Evolutionary conservation across 92 coral and sea anemone genomes (phyloP).

Genomic region (Nematostella vectensis): DNA sequence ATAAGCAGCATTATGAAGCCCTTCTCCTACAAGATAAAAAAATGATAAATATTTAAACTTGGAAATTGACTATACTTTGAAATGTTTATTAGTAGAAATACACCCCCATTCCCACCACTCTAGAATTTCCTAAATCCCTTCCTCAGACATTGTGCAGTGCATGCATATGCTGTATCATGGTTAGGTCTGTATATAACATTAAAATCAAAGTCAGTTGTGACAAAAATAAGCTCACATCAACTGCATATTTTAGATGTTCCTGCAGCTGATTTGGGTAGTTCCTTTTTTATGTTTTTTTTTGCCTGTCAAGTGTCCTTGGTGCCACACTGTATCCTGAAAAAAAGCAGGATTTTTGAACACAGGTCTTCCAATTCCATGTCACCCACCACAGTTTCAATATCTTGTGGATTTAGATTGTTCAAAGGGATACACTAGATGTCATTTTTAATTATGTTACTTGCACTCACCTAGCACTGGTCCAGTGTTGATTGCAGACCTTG

Average conservation of each 20-base stretch:
- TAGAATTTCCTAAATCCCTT: too few species aligned
- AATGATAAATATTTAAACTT: too few species aligned
- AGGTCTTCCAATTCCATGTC: neutral
- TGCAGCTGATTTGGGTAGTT: slow-evolving; percentile 3
- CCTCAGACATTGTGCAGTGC: too few species aligned
- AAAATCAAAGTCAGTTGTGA: too few species aligned
- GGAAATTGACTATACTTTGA: too few species aligned
- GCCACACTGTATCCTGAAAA: slow-evolving; percentile 22
- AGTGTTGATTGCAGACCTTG: slow-evolving; percentile 38
- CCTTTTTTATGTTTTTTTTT: neutral
- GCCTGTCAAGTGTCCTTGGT: slow-evolving; percentile 12
- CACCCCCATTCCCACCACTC: too few species aligned
- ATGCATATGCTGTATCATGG: too few species aligned
- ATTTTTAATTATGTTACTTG: neutral
- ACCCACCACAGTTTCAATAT: neutral
- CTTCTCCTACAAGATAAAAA: slow-evolving; percentile 6
- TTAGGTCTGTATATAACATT: neutral
- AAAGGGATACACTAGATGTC: too few species aligned
- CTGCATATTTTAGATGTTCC: neutral
- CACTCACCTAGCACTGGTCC: slow-evolving; percentile 31
- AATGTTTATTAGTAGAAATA: too few species aligned
- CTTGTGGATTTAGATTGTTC: too few species aligned
- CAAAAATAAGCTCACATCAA: neutral
- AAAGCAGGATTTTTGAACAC: neutral
- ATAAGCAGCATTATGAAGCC: slow-evolving; percentile 13